These are phyloP conservation scores for Acropora yongei DNA, from an alignment of 64 coral and sea anemone genomes.

Conservation along the genomic window DNA sequence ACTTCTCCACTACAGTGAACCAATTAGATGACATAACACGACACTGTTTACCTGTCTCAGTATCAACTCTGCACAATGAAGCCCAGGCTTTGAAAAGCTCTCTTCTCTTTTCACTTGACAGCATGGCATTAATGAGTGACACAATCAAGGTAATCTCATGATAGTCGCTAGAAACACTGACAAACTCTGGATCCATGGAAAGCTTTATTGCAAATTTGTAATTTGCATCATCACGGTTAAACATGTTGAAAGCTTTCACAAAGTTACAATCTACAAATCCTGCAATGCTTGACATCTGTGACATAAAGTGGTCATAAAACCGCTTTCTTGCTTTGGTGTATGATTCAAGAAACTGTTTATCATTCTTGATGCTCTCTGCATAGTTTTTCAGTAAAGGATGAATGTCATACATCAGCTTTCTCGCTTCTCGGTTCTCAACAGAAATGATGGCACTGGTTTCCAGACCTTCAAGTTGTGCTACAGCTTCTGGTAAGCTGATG, in stretches of 20 bases:
- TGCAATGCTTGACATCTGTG: constrained; percentile 18
- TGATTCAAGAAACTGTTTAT: not conserved
- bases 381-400: constrained; percentile 9
- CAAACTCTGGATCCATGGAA: constrained; percentile 25
- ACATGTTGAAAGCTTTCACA: not conserved
- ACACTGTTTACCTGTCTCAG: not conserved
- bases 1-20: too few species aligned
- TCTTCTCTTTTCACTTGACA: not conserved
- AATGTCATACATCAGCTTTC: constrained; percentile 19
- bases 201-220: constrained; percentile 42
- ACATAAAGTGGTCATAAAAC: constrained; percentile 24
- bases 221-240: constrained; percentile 37
- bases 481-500: not conserved
- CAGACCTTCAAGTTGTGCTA: not conserved
- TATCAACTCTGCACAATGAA: constrained; percentile 1
- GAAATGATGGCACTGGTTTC: not conserved
- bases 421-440: not conserved
- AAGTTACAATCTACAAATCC: constrained; percentile 8
- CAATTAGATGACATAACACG: too few species aligned
- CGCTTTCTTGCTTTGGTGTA: constrained; percentile 20
- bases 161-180: constrained; percentile 30
- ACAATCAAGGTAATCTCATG: constrained; percentile 38
- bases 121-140: constrained; percentile 8
- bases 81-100: constrained; percentile 36
- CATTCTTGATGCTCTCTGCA: constrained; percentile 9